Evolutionary conservation across 2,888 invertebrate species (phyloP), one percentile per base, ranked within the genome.

Genomic region (Steinernema scapterisci): DNA sequence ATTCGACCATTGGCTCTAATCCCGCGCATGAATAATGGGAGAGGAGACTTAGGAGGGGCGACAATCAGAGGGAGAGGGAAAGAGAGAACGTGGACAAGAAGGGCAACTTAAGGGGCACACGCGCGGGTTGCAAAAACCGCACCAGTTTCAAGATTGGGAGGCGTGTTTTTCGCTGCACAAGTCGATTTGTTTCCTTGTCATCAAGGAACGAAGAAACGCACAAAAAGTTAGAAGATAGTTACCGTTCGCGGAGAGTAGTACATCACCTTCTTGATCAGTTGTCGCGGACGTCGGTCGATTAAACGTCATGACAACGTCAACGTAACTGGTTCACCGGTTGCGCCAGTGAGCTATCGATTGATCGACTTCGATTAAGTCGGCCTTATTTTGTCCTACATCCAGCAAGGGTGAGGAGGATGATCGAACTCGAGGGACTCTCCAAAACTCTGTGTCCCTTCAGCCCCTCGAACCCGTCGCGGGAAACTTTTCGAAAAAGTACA

Each of bases 1-100:
- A 63, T 63, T 63, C 63, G 63, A 63, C 63, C 63, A 63, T 63
- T 27, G 63, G 63, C 63, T 63, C 63, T 31, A 63, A 63, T 63
- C 63, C 63, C 6, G 63, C 63, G 63, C 63, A 63, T 63, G 63
- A 63, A 63, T 63, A 63, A 63, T 63, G 31, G 63, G 63, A n/a
- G n/a, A n/a, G n/a, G n/a, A n/a, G n/a, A 31, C 63, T 63, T 63
- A 63, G 63, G 63, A 63, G 31, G 27, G 11, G 63, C 63, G 63
- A 63, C 63, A 63, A 25, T 5, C 23, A 21, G 63, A 9, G 27
- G 9, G 31, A 5, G 63, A 6, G 1, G 31, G 16, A 31, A 23
- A 25, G 23, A 25, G 21, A 11, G 45, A 44, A 16, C 45, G 51
- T 6, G 54, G 21, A 5, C 23, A 25, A 21, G n/a, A 38, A 27